Conservation (phyloP, 2,113 vertebrate genomes). For the Dryoscopus gambensis region DNA sequence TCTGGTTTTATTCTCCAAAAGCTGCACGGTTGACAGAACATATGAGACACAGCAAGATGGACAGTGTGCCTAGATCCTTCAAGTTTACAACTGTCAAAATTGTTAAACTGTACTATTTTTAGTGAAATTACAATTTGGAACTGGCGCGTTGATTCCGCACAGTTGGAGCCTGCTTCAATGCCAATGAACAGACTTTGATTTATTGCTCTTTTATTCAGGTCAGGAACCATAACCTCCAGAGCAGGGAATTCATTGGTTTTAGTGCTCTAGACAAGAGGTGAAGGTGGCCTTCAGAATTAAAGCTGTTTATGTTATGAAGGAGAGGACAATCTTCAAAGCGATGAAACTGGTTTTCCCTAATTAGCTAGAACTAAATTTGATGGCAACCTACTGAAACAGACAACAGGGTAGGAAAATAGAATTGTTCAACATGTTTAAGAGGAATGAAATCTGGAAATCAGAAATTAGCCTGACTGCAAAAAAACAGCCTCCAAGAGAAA, state of each 20-base stretch:
- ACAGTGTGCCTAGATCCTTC: constrained; percentile 27
- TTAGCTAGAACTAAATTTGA: constrained; percentile 34
- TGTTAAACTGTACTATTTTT: constrained; percentile 47
- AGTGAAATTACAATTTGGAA: constrained; percentile 44
- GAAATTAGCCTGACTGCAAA: not conserved
- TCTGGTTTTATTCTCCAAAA: not conserved
- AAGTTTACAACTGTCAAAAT: constrained; percentile 42
- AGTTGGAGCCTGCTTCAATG: constrained; percentile 21
- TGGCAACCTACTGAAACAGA: constrained; percentile 13
- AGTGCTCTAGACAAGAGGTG: not conserved
- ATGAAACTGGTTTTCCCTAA: constrained; percentile 11
- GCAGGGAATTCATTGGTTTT: not conserved
- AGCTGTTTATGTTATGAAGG: not conserved
- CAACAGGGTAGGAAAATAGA: not conserved
- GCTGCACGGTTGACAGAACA: not conserved
- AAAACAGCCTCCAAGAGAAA: not conserved
- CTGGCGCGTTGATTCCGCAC: constrained; percentile 31
- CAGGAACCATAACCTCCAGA: constrained; percentile 40
- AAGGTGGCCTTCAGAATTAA: constrained; percentile 28
- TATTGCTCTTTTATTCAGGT: constrained; percentile 61
- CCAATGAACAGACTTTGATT: constrained; percentile 50
- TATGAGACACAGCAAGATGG: constrained; percentile 7
- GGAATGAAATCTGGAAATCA: not conserved
- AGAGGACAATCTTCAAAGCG: not conserved
- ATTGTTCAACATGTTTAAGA: not conserved